Evolutionary conservation across 1,140 invertebrate species (phyloP).

Genomic region (Lamellibrachia luymesi): DNA sequence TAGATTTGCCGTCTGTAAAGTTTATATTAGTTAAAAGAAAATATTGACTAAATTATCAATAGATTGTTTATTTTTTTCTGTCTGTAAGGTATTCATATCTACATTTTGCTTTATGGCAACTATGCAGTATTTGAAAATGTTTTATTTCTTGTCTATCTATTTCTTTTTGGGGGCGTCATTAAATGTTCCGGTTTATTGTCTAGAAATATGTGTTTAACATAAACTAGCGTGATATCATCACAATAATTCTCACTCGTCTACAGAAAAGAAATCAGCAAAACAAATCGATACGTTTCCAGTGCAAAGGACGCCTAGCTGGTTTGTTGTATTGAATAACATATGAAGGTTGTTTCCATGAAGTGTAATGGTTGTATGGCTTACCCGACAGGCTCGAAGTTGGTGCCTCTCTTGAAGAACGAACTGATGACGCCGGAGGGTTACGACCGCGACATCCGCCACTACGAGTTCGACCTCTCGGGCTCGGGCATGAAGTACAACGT

Average conservation of each 20-base stretch:
- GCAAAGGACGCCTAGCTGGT: not conserved
- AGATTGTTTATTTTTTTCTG: too few species aligned
- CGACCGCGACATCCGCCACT: slow-evolving; percentile 30
- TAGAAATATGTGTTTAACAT: too few species aligned
- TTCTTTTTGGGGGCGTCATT: too few species aligned
- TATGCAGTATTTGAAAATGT: not conserved
- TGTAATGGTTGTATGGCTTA: not conserved
- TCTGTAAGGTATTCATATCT: too few species aligned
- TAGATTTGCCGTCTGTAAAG: not conserved
- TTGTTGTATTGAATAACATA: not conserved
- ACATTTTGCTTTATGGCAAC: too few species aligned
- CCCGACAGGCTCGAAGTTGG: slow-evolving; percentile 23
- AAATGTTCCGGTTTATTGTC: too few species aligned
- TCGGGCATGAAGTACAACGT: slow-evolving; percentile 24
- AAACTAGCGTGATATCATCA: not conserved
- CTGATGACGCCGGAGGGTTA: slow-evolving; percentile 30
- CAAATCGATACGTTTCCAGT: not conserved
- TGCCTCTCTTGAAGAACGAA: slow-evolving; percentile 27
- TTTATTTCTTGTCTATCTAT: slow-evolving; percentile 6
- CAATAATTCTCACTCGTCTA: not conserved
- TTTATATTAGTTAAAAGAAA: too few species aligned
- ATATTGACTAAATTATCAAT: too few species aligned
- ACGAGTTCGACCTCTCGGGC: slow-evolving; percentile 27
- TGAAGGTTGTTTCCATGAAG: not conserved
- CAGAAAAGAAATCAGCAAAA: not conserved